phyloP scores from a whole-genome alignment of 2,888 invertebrate species.

The Mesorhabditis sp. region DNA sequence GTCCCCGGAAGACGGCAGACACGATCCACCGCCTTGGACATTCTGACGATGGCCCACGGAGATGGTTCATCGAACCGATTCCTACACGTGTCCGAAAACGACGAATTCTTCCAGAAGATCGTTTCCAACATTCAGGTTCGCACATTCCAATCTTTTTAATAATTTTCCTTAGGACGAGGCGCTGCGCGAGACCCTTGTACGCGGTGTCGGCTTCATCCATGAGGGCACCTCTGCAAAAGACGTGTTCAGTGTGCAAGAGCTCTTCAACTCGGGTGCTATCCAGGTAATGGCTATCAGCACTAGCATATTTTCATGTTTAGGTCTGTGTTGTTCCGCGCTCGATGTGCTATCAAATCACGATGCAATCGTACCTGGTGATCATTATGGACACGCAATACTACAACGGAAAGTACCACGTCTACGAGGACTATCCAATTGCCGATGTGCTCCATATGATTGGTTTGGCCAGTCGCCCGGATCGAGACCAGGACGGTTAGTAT shows the following conservation, averaged over 20 bases:
- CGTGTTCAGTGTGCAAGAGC: conserved; percentile 82
- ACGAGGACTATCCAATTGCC: conserved; percentile 95
- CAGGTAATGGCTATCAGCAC: conserved; percentile 55
- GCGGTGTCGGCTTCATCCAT: conserved; percentile 95
- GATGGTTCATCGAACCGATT: conserved; percentile 81
- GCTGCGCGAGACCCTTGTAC: conserved; percentile 82
- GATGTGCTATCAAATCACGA: conserved; percentile 83
- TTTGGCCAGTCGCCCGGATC: conserved; percentile 83
- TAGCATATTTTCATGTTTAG: conserved; percentile 62
- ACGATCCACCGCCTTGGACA: conserved; percentile 83
- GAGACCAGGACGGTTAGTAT: conserved; percentile 79
- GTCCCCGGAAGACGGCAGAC: conserved; percentile 68
- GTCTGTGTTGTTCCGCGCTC: conserved; percentile 86
- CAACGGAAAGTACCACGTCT: conserved; percentile 74
- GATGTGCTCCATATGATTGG: conserved; percentile 97
- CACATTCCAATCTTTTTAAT: background rate
- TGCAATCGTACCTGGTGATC: conserved; percentile 86
- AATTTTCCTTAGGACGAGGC: conserved; percentile 77
- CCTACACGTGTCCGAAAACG: conserved; percentile 67
- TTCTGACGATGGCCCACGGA: conserved; percentile 87
- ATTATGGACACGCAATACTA: conserved; percentile 93
- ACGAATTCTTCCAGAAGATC: conserved; percentile 47
- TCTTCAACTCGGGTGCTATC: conserved; percentile 87
- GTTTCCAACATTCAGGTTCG: conserved; percentile 74
- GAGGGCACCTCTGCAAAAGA: conserved; percentile 84